Evolutionary conservation across 2,113 vertebrate genomes (phyloP), one percentile per base, ranked within the genome.

Genomic region (Paratilapia polleni): DNA sequence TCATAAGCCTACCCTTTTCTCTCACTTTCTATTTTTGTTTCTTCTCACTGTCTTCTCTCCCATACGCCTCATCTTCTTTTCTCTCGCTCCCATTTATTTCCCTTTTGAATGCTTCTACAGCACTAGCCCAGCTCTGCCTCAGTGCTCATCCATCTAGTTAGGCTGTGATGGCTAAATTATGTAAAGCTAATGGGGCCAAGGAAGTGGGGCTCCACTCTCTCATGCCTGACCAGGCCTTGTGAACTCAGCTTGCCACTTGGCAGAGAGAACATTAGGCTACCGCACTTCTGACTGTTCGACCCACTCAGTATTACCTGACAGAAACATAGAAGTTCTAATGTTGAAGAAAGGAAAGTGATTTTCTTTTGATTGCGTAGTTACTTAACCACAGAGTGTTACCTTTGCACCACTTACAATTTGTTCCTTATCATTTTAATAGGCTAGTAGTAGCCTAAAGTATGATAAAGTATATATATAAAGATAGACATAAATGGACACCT

Each of bases 151-250:
- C 78, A 87, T 88, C 82, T 59, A 84, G 88, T 90, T 89, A 77
- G 80, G 41, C 74, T 85, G 43, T 81, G 81, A 93, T 91, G 58
- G 87, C 60, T 86, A 75, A 91, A 93, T 95, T 94, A 91, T 94
- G 88, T 92, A 91, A 94, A 91, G 83, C 83, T 93, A 92, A 92
- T 91, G 82, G 88, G 82, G 68, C 87, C 41, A 62, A 22, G 60
- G 38, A 82, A 91, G 61, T 81, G 66, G 56, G 85, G 76, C 80
- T 90, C 62, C 80, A 83, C 62, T 87, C 62, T 83, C 80, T 82
- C 47, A 64, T 80, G 82, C 77, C 82, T 74, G 47, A 85, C 62
- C 73, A 78, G 82, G 59, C 62, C 73, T 57, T 60, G 68, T 85
- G 87, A 92, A 86, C 83, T 85, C 73, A 56, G 60, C 77, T 78